A percentile compares a stretch with the other conserved stretches of the same genome.
Evolutionary conservation across 2,113 vertebrate species (phyloP).

Genomic region (Pseudorhombus dupliciocellatus): DNA sequence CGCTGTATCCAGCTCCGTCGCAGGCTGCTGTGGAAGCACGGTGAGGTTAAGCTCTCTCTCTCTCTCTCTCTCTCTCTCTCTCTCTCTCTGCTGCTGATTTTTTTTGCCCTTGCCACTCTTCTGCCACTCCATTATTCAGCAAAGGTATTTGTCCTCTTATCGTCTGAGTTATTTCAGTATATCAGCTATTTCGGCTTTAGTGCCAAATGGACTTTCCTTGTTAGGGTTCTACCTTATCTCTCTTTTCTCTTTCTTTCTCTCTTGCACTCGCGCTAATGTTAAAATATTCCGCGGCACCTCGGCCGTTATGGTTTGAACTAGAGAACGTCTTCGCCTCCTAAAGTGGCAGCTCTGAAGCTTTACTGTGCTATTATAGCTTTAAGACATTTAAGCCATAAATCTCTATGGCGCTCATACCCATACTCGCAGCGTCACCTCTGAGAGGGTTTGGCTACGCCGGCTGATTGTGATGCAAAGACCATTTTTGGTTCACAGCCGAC

Average conservation of each 20-base stretch:
- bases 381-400: conserved; percentile 61
- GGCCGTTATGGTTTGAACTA: conserved; percentile 32
- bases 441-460: conserved; percentile 47
- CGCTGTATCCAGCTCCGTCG: conserved; percentile 19
- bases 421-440: conserved; percentile 48
- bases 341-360: conserved; percentile 56
- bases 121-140: conserved; percentile 69
- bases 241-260: conserved; percentile 16
- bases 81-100: conserved; percentile 24
- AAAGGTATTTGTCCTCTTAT: conserved; percentile 66
- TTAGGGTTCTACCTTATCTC: conserved; percentile 57
- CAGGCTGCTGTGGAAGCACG: conserved; percentile 30
- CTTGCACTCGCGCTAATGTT: conserved; percentile 19
- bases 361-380: conserved; percentile 62
- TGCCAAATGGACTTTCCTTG: conserved; percentile 81
- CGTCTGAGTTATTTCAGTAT: conserved; percentile 66
- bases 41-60: conserved; percentile 31
- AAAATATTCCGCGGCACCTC: conserved; percentile 31
- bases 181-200: conserved; percentile 64
- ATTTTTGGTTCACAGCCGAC: conserved; percentile 55
- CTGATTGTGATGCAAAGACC: conserved; percentile 63
- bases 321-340: conserved; percentile 41
- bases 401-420: conserved; percentile 28
- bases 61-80: background rate
- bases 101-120: conserved; percentile 40